A percentile compares a stretch with the other conserved stretches of the same genome.
Evolutionary conservation across 1,140 invertebrate genomes (phyloP).

Genomic region (Heterodera schachtii): DNA sequence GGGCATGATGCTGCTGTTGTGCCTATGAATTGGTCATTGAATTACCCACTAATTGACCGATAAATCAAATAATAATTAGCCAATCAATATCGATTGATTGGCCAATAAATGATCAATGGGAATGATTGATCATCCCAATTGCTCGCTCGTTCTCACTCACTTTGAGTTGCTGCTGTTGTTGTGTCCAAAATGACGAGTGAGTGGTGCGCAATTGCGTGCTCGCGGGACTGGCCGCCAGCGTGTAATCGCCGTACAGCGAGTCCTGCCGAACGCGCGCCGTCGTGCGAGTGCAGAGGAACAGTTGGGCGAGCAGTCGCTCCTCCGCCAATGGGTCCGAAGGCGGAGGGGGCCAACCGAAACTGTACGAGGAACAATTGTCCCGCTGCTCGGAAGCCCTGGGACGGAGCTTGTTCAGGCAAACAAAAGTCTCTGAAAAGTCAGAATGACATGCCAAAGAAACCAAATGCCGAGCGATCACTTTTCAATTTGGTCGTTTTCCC

Average conservation of each 20-base stretch:
- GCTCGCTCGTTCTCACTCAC: neutral
- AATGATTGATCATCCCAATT: no score
- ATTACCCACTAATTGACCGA: no score
- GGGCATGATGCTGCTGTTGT: no score
- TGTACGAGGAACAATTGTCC: constrained; percentile 36
- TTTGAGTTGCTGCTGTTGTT: constrained; percentile 15
- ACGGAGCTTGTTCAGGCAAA: constrained; percentile 36
- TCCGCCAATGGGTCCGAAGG: neutral
- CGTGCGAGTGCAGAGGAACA: constrained; percentile 11
- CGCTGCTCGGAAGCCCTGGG: constrained; percentile 33
- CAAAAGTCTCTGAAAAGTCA: constrained; percentile 30
- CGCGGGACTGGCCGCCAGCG: constrained; percentile 19
- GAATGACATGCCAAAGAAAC: no score
- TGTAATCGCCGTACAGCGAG: constrained; percentile 5
- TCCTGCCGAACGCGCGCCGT: constrained; percentile 9
- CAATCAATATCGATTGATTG: no score
- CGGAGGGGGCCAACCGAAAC: constrained; percentile 18
- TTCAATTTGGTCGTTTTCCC: neutral
- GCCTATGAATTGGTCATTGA: no score
- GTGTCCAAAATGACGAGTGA: constrained; percentile 39
- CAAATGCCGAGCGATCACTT: no score
- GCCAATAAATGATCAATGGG: no score
- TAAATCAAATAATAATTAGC: no score
- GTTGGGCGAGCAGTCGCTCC: constrained; percentile 12
- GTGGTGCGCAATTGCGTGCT: constrained; percentile 32